Conservation (phyloP, 2,888 invertebrate species). For the Zele albiditarsus region DNA sequence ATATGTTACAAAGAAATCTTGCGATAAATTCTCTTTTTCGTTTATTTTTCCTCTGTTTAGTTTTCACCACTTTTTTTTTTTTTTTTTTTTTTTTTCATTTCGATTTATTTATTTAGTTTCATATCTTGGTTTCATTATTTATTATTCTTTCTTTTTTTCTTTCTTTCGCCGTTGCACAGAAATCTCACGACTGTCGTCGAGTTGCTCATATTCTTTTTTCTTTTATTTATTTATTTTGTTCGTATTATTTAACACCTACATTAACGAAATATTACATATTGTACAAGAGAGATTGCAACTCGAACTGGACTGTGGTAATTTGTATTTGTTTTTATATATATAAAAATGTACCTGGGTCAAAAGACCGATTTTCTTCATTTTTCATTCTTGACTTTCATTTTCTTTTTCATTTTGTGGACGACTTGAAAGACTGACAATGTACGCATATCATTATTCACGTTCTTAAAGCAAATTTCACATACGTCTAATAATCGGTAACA, state of each 20-base stretch:
- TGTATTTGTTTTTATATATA: slow-evolving; percentile 18
- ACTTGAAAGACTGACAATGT: neutral
- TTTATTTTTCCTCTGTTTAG: slow-evolving; percentile 57
- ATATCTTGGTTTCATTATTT: neutral
- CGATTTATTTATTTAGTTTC: slow-evolving; percentile 29
- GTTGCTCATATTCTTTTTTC: slow-evolving; percentile 41
- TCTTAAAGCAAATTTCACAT: slow-evolving; percentile 4
- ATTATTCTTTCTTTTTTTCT: slow-evolving; percentile 22
- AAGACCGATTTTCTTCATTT: neutral
- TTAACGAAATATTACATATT: slow-evolving; percentile 71
- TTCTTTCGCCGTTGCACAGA: slow-evolving; percentile 38
- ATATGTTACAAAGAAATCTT: slow-evolving; percentile 72
- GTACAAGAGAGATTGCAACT: slow-evolving; percentile 64
- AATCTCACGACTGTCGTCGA: slow-evolving; percentile 45
- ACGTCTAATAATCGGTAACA: neutral
- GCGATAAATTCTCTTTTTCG: slow-evolving; percentile 64
- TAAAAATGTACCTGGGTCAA: slow-evolving; percentile 21
- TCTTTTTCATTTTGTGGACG: neutral
- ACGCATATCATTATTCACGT: neutral
- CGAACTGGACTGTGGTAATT: slow-evolving; percentile 50
- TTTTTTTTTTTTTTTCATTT: slow-evolving; percentile 37
- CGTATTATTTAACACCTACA: slow-evolving; percentile 64
- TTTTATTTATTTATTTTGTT: slow-evolving; percentile 40
- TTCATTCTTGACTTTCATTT: neutral
- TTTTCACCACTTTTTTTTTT: slow-evolving; percentile 7